Base-by-base conservation (phyloP, 2,797 vertebrate genomes). In the Notoglanidium macrostoma region DNA sequence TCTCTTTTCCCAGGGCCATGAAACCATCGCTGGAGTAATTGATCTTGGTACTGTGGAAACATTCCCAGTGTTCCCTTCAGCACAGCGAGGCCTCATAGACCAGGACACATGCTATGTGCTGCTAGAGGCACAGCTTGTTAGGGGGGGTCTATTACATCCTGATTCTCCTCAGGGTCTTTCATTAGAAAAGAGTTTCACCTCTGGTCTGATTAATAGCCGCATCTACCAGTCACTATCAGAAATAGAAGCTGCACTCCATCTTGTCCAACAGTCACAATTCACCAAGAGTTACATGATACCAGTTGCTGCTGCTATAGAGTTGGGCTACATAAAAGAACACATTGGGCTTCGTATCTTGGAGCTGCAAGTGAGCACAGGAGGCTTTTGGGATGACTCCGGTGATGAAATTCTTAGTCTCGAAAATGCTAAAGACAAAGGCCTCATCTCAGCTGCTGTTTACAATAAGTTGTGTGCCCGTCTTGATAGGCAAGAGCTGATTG, bases 41-140 rank as follows among this genome's bases (percentile, higher is more conserved):
- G 97, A 99, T 93, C 95, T 99, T 94, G 97, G 97, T 93, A 98
- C 97, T 0, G 96, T 97, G 96, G 97, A 99, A 95, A 97, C 97
- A 82, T 97, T 99, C 93, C 95, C 98, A 73, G 94, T 99, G 85
- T 98, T 97, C 93, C 95, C 90, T 93, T 97, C 98, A 76, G 97
- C 98, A 91, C 96, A 96, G 89, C 97, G 94, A 89, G 98, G 98
- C 89, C 97, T 99, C 0, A 96, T 99, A 93, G 98, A 99, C 94
- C 97, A 98, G 93, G 98, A 99, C 90, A 98, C 97, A 8, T 97
- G 97, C 90, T 93, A 92, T 1, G 90, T 92, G 1, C 96, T 99
- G 54, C 91, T 99, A 92, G 96, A 99, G 95, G 95, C 95, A 54
- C 98, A 99, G 94, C 93, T 99, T 88, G 91, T 97, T 91, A 92